Base-by-base conservation (phyloP, 1,140 invertebrate genomes). In the Bombus huntii region DNA sequence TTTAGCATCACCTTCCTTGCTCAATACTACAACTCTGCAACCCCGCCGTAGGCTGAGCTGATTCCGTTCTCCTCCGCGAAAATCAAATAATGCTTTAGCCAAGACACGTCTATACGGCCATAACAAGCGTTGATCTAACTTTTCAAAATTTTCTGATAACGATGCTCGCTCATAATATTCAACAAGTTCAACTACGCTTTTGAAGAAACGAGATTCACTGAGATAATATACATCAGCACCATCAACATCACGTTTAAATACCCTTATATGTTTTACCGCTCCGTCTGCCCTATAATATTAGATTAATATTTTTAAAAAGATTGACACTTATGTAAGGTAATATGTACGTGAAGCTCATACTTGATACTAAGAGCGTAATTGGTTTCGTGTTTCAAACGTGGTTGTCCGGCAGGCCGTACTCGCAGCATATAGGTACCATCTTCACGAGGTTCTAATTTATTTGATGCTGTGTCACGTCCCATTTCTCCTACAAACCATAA, bases 201-300 rank as follows among this genome's bases (percentile, higher is more conserved):
- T 97, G 93, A 99, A 99, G 93, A 97, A 98, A 75, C 98, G 96
- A n/a, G 98, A 97, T 92, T 98, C 97, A 28, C 98, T 98, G 34
- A 99, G 95, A 94, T 97, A 99, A 94, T 97, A 96, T 68, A 96
- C 95, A 85, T 96, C 94, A 22, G 95, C 94, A 39, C 96, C 96
- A 65, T 96, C 96, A 44, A 95, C 95, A 73, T 96, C 96, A 74
- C 96, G 96, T 91, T 97, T 96, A 91, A 96, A 98, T 89, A 99
- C 97, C 94, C 98, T 97, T 96, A 99, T 99, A 94, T 99, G 98
- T 94, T 99, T 98, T 65, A 98, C 98, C 81, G 97, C 97, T 93
- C 97, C 97, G 90, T 97, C 97, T 87, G 97, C 97, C 93, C 98
- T 98, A 92, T 59, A 75, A 85, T 3, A n/a, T 47, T 57, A 57